Percentiles rank a stretch among this genome's conserved stretches.
Conservation (phyloP, 2,888 invertebrate species). For the Macroteleia sp. region DNA sequence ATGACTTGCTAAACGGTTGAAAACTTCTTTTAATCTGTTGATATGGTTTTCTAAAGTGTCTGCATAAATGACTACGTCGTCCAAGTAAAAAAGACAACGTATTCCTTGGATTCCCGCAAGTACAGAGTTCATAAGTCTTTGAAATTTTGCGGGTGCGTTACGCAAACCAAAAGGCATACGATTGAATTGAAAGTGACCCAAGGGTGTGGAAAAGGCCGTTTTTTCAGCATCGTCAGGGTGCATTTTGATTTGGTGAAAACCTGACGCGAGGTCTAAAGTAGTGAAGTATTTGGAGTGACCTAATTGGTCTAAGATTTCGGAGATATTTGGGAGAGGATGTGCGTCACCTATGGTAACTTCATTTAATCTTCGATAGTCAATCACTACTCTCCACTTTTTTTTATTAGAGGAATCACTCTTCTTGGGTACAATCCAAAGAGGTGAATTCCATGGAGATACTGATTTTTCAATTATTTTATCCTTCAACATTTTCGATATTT, state of each 20-base stretch:
- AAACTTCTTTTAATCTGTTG: slow-evolving; percentile 3
- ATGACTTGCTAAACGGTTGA: background rate
- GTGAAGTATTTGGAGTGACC: slow-evolving; percentile 62
- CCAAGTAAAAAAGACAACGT: slow-evolving; percentile 65
- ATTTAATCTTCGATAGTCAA: slow-evolving; percentile 73
- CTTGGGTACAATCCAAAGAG: slow-evolving; percentile 77
- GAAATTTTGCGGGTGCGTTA: slow-evolving; percentile 72
- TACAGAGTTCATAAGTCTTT: slow-evolving; percentile 71
- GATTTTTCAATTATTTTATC: slow-evolving; percentile 70
- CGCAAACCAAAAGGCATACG: slow-evolving; percentile 74
- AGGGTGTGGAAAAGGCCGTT: slow-evolving; percentile 74
- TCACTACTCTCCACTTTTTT: slow-evolving; percentile 64
- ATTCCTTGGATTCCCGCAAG: slow-evolving; percentile 68
- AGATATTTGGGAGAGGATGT: slow-evolving; percentile 73
- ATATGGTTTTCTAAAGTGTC: background rate
- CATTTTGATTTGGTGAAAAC: slow-evolving; percentile 72
- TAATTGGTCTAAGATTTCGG: slow-evolving; percentile 71
- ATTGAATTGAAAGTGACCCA: slow-evolving; percentile 71
- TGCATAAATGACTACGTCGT: slow-evolving; percentile 42
- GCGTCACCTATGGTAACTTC: slow-evolving; percentile 70
- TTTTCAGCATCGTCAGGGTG: slow-evolving; percentile 68
- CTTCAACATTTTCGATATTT: slow-evolving; percentile 49
- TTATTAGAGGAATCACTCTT: slow-evolving; percentile 67
- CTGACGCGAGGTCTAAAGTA: slow-evolving; percentile 67
- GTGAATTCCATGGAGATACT: slow-evolving; percentile 75